phyloP scores from a whole-genome alignment of 2,797 vertebrate genomes.

The Typhlichthys subterraneus region DNA sequence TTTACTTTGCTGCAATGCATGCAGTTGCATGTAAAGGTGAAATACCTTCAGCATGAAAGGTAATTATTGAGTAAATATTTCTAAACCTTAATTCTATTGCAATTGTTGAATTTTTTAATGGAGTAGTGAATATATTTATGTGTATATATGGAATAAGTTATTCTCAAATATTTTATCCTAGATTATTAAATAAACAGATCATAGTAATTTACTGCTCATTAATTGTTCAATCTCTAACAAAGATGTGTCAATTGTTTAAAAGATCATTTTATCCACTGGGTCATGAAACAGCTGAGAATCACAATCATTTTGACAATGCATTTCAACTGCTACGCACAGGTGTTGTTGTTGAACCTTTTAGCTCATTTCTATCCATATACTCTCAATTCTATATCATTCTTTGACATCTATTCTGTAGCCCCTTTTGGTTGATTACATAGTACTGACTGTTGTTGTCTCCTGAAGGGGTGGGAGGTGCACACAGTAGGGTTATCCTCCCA shows the following conservation, averaged over 20 bases:
- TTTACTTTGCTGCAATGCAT: conserved; percentile 18
- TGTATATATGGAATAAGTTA: not conserved
- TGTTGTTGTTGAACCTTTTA: conserved; percentile 37
- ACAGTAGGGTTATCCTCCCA: conserved; percentile 73
- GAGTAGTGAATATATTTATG: conserved; percentile 4
- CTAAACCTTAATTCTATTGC: not conserved
- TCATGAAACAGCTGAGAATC: conserved; percentile 1
- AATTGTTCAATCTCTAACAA: conserved; percentile 4
- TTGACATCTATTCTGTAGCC: conserved; percentile 53
- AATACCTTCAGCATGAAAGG: conserved; percentile 3
- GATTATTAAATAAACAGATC: no score
- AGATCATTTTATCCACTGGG: conserved; percentile 14
- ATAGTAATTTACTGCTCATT: no score
- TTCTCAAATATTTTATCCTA: conserved; percentile 6
- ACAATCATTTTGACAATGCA: conserved; percentile 10
- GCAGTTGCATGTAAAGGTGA: conserved; percentile 32
- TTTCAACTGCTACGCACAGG: conserved; percentile 20
- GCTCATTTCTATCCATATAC: conserved; percentile 41
- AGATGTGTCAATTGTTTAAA: conserved; percentile 17
- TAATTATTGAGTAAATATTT: not conserved
- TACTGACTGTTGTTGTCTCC: conserved; percentile 80
- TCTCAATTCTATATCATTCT: conserved; percentile 55
- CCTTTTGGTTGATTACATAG: conserved; percentile 69
- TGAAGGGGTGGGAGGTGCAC: conserved; percentile 64
- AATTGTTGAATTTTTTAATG: not conserved